A percentile compares a stretch with the other conserved stretches of the same genome.
Evolutionary conservation across 2,113 vertebrate genomes (phyloP).

Genomic region (Larimichthys crocea): DNA sequence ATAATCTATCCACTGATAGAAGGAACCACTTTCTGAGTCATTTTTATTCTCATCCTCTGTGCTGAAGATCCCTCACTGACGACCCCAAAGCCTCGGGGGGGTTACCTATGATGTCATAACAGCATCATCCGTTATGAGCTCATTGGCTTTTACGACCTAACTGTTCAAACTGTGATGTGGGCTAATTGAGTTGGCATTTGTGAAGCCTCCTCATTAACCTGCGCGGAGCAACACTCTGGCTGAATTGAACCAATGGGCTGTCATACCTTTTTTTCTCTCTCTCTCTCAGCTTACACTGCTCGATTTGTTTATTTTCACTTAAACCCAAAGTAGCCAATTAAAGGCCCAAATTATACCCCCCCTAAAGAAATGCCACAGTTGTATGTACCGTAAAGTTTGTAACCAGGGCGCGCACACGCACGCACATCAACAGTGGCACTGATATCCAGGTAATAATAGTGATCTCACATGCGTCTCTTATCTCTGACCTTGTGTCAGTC

Average conservation of each 20-base stretch:
- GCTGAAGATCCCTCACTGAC: constrained; percentile 4
- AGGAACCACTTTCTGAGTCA: not conserved
- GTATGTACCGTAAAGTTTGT: constrained; percentile 47
- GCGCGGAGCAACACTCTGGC: not conserved
- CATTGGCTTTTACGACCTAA: constrained; percentile 35
- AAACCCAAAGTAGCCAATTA: not conserved
- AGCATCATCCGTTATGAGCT: constrained; percentile 47
- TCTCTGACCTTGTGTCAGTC: constrained; percentile 60
- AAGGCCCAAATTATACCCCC: not conserved
- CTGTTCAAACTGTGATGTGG: constrained; percentile 28
- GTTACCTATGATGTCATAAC: constrained; percentile 43
- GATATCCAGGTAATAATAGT: constrained; percentile 42
- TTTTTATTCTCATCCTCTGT: no score
- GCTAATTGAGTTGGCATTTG: constrained; percentile 41
- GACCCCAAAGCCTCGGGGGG: not conserved
- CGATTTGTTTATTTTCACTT: not conserved
- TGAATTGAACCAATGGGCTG: not conserved
- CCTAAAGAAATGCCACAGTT: constrained; percentile 16
- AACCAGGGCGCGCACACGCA: not conserved
- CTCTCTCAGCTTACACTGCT: not conserved
- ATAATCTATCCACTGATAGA: not conserved
- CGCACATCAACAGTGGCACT: not conserved
- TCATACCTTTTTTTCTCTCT: not conserved
- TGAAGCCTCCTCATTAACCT: constrained; percentile 23
- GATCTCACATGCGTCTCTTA: constrained; percentile 9